A percentile compares a stretch with the other conserved stretches of the same genome.
phyloP scores from a whole-genome alignment of 2,888 invertebrate species.

The Troides oblongomaculatus region DNA sequence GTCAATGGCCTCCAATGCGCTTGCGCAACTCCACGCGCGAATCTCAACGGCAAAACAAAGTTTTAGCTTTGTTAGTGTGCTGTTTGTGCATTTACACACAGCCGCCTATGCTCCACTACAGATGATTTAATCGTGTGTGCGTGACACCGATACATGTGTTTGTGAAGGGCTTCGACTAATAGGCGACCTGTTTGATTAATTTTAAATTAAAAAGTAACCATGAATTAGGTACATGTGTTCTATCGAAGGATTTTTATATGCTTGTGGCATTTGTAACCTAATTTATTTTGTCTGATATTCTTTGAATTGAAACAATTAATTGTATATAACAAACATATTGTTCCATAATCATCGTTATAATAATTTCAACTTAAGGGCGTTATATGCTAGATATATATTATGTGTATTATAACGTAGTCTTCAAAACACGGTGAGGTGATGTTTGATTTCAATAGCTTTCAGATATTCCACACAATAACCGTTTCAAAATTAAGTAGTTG shows the following conservation, averaged over 20 bases:
- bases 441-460: no score
- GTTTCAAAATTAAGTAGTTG: neutral
- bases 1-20: conserved; percentile 76
- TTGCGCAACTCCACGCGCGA: conserved; percentile 79
- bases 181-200: conserved; percentile 68
- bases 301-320: neutral
- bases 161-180: conserved; percentile 67
- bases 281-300: neutral
- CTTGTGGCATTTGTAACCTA: neutral
- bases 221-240: conserved; percentile 60
- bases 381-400: no score
- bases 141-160: conserved; percentile 41
- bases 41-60: conserved; percentile 78
- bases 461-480: neutral
- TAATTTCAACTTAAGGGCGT: no score
- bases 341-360: neutral
- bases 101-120: conserved; percentile 23
- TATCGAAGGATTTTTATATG: conserved; percentile 50
- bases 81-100: conserved; percentile 34
- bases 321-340: neutral
- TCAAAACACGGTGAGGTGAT: no score
- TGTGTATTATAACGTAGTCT: no score
- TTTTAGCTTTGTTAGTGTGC: conserved; percentile 55
- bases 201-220: conserved; percentile 64
- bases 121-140: conserved; percentile 25